A percentile compares a stretch with the other conserved stretches of the same genome.
These are phyloP conservation scores for Melanotaenia duboulayi DNA, from an alignment of 2,113 vertebrate species.

Conservation along the genomic window DNA sequence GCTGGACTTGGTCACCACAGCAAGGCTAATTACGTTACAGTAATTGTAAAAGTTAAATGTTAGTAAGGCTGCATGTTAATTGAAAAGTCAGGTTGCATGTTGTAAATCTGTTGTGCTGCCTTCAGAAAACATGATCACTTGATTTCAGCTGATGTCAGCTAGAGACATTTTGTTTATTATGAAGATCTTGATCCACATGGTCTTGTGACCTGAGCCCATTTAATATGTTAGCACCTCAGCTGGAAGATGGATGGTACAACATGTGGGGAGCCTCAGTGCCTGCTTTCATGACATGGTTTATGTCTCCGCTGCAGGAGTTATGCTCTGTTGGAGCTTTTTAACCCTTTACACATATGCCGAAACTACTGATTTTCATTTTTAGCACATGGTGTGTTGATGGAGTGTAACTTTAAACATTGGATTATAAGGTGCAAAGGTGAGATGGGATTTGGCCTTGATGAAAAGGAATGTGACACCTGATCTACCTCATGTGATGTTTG, in stretches of 20 bases:
- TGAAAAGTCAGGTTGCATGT: slow-evolving; percentile 13
- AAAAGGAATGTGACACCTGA: slow-evolving; percentile 73
- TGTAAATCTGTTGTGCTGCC: neutral
- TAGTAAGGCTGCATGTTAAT: slow-evolving; percentile 16
- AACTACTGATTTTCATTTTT: slow-evolving; percentile 25
- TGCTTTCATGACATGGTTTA: slow-evolving; percentile 32
- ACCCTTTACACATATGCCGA: neutral
- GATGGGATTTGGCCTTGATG: slow-evolving; percentile 64
- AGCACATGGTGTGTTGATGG: slow-evolving; percentile 32
- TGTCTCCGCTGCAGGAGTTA: neutral
- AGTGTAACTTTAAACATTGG: slow-evolving; percentile 57
- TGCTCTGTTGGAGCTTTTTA: slow-evolving; percentile 4
- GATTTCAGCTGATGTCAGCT: neutral
- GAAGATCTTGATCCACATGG: neutral
- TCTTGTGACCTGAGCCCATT: neutral
- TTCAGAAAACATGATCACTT: neutral
- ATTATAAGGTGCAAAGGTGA: slow-evolving; percentile 59
- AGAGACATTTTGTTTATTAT: neutral
- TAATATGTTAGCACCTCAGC: slow-evolving; percentile 19
- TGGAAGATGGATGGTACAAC: slow-evolving; percentile 49
- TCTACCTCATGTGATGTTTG: slow-evolving; percentile 63
- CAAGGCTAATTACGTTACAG: slow-evolving; percentile 70
- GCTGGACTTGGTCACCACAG: slow-evolving; percentile 82
- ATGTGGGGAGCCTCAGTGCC: slow-evolving; percentile 47
- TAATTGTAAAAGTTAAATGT: slow-evolving; percentile 50